Evolutionary conservation across 2,797 vertebrate genomes (phyloP).

Genomic region (Picus viridis): DNA sequence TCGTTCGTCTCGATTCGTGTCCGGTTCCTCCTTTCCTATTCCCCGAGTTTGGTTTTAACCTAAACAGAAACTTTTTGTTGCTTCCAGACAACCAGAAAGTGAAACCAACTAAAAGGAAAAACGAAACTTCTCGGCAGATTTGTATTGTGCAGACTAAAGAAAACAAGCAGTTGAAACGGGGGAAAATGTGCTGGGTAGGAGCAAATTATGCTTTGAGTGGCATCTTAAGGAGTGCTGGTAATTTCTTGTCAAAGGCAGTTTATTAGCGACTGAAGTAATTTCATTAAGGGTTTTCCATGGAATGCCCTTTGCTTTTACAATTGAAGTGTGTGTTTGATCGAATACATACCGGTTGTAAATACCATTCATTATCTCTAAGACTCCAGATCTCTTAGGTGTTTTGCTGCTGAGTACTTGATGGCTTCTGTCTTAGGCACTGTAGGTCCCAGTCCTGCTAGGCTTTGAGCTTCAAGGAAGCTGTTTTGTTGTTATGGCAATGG

Average conservation of each 20-base stretch:
- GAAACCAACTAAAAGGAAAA: slow-evolving; percentile 53
- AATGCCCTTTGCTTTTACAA: not conserved
- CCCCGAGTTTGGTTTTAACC: not conserved
- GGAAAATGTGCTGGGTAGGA: not conserved
- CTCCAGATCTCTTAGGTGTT: not conserved
- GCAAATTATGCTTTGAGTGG: not conserved
- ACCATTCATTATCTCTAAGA: not conserved
- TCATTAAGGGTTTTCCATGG: not conserved
- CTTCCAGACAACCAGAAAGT: slow-evolving; percentile 24
- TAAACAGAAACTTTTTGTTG: slow-evolving; percentile 35
- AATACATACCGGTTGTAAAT: not conserved
- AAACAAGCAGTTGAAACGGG: not conserved
- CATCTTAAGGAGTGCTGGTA: not conserved
- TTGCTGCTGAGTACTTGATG: not conserved
- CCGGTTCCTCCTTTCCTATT: not conserved
- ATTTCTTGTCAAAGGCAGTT: slow-evolving; percentile 7
- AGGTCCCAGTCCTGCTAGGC: not conserved
- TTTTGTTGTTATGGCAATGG: slow-evolving; percentile 26
- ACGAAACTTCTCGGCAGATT: slow-evolving; percentile 11
- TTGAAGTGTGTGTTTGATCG: not conserved
- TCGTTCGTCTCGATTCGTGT: not conserved
- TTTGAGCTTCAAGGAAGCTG: not conserved
- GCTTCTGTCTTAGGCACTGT: not conserved
- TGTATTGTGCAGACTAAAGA: not conserved
- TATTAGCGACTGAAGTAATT: not conserved